Base-by-base conservation (phyloP, 2,797 vertebrate species). In the Neosalanx taihuensis region DNA sequence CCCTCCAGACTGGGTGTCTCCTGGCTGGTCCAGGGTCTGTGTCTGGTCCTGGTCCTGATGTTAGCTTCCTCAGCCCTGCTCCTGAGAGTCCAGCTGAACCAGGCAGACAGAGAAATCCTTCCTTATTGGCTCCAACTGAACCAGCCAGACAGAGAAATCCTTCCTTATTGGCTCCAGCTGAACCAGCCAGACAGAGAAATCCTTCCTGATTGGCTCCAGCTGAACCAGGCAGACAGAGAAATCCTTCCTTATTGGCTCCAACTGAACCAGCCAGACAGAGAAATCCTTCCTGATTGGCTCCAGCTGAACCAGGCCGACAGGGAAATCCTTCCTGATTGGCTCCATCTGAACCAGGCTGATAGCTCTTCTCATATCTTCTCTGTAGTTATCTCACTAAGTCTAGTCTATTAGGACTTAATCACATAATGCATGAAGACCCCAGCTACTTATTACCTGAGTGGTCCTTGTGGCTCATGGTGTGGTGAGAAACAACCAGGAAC, bases 351-450 rank as follows among this genome's bases (percentile, higher is more conserved):
- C 62, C 58, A 30, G 37, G 70, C 12, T 75, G 83, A 87, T 78
- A 74, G 68, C 68, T 70, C 72, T 61, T 23, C 72, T 79, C 69
- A 73, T 23, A 81, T 85, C 77, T 81, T 67, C 63, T 71, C 69
- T 74, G 66, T 80, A 86, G 84, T 86, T 86, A 86, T 75, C 76
- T 33, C 58, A 26, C 73, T 76, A 67, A 64, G 69, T 72, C 60
- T 79, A 64, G 69, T 72, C 60, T 79, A 30, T 72, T 75, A 72
- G 61, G 66, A 73, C 56, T 80, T 86, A 76, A 84, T 84, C 73
- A 80, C 81, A 82, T 80, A 51, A 70, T 18, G 63, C 71, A 73
- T 72, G 30, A 13, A 61, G 81, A 61, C 67, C 41, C 37, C 35
- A 76, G 71, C 37, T 70, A 71, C 62, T 77, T 46, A 53, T 61